phyloP scores from a whole-genome alignment of 2,797 vertebrate genomes.

The Limnodromus scolopaceus region DNA sequence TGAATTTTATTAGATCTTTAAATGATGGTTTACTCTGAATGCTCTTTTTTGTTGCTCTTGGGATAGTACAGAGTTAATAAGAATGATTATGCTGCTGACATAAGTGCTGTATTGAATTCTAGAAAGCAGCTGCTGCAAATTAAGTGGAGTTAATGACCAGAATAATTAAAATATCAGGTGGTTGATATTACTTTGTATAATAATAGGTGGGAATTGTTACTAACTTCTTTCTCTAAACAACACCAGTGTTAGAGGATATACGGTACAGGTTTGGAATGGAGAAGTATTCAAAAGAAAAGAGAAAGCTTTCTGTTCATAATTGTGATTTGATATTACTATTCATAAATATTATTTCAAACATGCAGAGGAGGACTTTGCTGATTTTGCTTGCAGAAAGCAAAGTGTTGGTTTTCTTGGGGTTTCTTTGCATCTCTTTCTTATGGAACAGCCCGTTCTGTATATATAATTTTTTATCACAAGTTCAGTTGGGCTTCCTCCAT shows the following conservation, averaged over 20 bases:
- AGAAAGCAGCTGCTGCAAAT: conserved; percentile 34
- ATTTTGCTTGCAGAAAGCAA: not conserved
- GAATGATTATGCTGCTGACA: not conserved
- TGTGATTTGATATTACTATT: not conserved
- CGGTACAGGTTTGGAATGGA: not conserved
- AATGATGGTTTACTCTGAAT: not conserved
- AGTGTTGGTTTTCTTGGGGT: not conserved
- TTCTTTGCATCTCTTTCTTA: not conserved
- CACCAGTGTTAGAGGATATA: not conserved
- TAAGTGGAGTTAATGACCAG: not conserved
- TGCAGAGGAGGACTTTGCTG: not conserved
- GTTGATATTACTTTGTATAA: not conserved
- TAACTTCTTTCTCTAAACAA: not conserved
- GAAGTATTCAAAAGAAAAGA: not conserved
- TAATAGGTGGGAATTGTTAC: not conserved
- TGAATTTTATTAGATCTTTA: not conserved
- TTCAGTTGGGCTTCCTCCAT: not conserved
- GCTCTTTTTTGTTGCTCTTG: not conserved
- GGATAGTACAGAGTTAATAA: not conserved
- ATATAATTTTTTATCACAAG: not conserved
- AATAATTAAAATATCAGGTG: conserved; percentile 28
- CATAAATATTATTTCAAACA: not conserved
- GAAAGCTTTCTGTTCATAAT: not conserved
- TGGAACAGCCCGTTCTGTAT: not conserved
- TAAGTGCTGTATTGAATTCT: not conserved